Conservation (phyloP, 2,797 vertebrate species). For the Arrhamphus sclerolepis region DNA sequence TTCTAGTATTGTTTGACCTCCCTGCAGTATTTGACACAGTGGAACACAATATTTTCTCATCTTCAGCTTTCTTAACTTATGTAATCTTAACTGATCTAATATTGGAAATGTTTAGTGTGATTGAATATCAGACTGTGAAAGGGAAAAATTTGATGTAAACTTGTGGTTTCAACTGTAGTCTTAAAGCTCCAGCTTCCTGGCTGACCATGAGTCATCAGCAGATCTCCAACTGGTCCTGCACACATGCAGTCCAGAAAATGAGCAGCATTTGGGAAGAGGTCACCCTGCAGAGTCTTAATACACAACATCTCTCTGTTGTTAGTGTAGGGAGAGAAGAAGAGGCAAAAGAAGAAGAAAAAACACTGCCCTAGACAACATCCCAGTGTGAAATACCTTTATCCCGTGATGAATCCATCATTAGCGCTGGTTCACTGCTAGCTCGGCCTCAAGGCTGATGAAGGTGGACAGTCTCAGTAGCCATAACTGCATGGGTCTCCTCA, state of each 20-base stretch:
- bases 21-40: no score
- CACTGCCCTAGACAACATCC: constrained; percentile 16
- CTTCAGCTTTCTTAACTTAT: no score
- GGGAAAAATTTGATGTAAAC: no score
- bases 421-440: constrained; percentile 26
- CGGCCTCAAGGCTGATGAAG: constrained; percentile 32
- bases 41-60: no score
- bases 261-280: constrained; percentile 41
- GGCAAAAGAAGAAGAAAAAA: constrained; percentile 8
- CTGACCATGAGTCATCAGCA: no score
- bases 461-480: constrained; percentile 12
- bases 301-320: constrained; percentile 36
- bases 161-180: no score
- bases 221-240: neutral
- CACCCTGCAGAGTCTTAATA: constrained; percentile 44
- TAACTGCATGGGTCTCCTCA: constrained; percentile 17
- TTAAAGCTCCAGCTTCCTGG: no score
- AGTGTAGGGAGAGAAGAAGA: constrained; percentile 30
- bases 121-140: no score
- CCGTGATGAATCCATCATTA: constrained; percentile 44
- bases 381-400: constrained; percentile 37
- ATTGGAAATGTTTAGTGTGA: no score
- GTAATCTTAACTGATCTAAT: no score
- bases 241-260: constrained; percentile 50
- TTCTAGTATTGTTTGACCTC: no score